Conservation (phyloP, 1,140 invertebrate genomes). For the Ladona fulva region DNA sequence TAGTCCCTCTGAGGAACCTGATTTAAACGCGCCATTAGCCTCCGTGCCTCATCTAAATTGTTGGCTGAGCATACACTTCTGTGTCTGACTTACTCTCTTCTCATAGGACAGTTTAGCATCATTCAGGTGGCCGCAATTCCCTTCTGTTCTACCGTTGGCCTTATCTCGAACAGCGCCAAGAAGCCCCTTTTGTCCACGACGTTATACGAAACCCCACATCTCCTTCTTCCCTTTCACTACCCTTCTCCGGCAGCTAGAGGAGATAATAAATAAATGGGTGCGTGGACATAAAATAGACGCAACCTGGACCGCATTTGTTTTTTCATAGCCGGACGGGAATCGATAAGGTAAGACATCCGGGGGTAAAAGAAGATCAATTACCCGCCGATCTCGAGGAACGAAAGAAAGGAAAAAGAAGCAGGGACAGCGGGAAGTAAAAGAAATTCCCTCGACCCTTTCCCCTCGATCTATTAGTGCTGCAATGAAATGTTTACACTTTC, state of each 20-base stretch:
- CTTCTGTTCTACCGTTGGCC: background rate
- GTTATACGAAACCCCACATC: background rate
- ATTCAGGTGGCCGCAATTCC: background rate
- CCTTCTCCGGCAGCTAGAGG: background rate
- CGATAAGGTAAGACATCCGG: background rate
- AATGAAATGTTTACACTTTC: no score
- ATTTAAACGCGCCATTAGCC: background rate
- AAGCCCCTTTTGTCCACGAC: background rate
- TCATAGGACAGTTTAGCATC: background rate
- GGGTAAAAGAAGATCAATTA: no score
- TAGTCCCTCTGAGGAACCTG: background rate
- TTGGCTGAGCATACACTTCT: background rate
- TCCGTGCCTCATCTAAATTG: background rate
- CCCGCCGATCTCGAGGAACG: no score
- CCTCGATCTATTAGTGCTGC: no score
- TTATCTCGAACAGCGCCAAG: background rate
- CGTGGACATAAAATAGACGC: background rate
- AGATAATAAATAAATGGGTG: background rate
- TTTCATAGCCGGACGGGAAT: background rate
- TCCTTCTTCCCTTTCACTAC: background rate
- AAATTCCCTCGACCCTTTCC: no score
- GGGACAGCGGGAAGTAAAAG: no score
- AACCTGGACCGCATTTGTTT: background rate
- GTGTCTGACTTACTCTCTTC: background rate
- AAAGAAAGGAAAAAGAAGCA: no score